A percentile compares a stretch with the other conserved stretches of the same genome.
These are phyloP conservation scores for Panurus biarmicus DNA, from an alignment of 2,113 vertebrate species.

Conservation along the genomic window DNA sequence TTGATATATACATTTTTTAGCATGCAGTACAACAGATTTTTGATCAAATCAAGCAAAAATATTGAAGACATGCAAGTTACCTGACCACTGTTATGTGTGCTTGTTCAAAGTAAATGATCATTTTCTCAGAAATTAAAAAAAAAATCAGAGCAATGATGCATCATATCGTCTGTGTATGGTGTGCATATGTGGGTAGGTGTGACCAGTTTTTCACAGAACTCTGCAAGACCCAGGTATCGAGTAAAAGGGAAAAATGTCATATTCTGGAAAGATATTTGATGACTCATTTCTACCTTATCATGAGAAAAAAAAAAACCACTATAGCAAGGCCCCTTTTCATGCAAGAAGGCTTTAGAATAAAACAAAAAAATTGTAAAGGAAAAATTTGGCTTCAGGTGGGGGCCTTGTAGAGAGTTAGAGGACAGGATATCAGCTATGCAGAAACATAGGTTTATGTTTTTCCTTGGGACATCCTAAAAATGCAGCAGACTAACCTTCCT, in stretches of 20 bases:
- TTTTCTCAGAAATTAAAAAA: neutral
- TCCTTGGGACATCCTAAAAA: neutral
- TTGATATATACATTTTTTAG: neutral
- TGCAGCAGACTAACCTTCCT: neutral
- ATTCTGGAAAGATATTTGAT: neutral
- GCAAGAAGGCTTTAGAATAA: neutral
- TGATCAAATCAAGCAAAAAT: neutral
- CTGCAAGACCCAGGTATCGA: neutral
- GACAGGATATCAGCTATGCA: neutral
- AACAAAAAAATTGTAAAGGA: neutral
- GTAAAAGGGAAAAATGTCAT: neutral
- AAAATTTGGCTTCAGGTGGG: neutral
- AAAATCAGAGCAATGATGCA: neutral
- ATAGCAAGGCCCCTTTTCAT: neutral
- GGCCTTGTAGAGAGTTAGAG: neutral
- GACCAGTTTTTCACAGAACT: neutral
- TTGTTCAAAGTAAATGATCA: neutral
- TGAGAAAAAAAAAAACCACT: neutral
- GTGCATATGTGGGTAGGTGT: too few relatives aligned
- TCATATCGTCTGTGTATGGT: neutral
- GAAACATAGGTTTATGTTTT: neutral
- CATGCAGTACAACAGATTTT: neutral
- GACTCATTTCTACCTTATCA: neutral
- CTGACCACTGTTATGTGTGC: neutral
- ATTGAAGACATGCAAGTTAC: neutral